A percentile compares a stretch with the other conserved stretches of the same genome.
Evolutionary conservation across 1,140 invertebrate genomes (phyloP).

Genomic region (Megalopta genalis): DNA sequence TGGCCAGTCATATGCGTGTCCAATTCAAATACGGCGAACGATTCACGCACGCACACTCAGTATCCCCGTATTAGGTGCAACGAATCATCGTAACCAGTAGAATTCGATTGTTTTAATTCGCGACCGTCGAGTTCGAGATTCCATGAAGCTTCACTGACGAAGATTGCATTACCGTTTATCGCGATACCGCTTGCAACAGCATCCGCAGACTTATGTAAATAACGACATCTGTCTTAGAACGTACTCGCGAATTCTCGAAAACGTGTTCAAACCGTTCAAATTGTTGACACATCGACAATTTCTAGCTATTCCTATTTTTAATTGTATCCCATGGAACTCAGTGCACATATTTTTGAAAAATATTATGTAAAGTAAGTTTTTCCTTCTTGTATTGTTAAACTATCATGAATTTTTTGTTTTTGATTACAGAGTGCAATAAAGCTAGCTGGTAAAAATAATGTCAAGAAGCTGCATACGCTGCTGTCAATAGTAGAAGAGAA

Average conservation of each 20-base stretch:
- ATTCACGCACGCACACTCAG: neutral
- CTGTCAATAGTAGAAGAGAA: slow-evolving; percentile 82
- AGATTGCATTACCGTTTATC: slow-evolving; percentile 33
- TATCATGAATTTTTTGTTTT: slow-evolving; percentile 30
- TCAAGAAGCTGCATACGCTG: slow-evolving; percentile 80
- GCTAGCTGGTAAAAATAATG: slow-evolving; percentile 82
- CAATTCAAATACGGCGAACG: slow-evolving; percentile 6
- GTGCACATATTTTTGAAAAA: too few relatives aligned
- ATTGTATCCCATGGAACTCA: too few relatives aligned
- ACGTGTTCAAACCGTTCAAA: neutral
- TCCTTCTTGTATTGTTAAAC: neutral
- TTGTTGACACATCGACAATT: too few relatives aligned
- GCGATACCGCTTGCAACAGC: slow-evolving; percentile 26
- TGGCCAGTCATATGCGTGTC: slow-evolving; percentile 17
- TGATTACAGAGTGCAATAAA: slow-evolving; percentile 82
- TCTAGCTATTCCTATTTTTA: neutral
- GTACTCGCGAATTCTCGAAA: neutral
- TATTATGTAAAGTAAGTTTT: neutral
- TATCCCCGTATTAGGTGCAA: neutral
- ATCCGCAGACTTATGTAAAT: slow-evolving; percentile 15
- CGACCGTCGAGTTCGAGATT: slow-evolving; percentile 13
- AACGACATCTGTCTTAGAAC: slow-evolving; percentile 1
- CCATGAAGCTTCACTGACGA: neutral
- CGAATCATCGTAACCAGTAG: slow-evolving; percentile 42
- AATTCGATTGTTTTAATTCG: slow-evolving; percentile 44